Evolutionary conservation across 2,888 invertebrate genomes (phyloP), one percentile per base, ranked within the genome.

Genomic region (Lasioglossum malachurum): DNA sequence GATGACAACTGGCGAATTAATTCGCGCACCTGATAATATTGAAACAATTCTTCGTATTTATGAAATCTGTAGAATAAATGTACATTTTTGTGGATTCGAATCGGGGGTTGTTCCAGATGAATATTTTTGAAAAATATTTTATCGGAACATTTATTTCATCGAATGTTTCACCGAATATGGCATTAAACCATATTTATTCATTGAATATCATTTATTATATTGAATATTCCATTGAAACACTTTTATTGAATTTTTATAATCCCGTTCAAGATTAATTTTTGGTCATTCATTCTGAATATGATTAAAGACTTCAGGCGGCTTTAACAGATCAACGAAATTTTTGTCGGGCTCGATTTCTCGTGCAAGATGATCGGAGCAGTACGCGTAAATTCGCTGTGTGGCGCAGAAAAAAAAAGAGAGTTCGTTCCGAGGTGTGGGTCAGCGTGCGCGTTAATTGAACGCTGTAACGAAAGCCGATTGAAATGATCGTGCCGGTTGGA

Each of bases 361-460:
- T 44, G 8, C 2, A 19, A 2, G 23, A 49, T 49, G 49, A 49
- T 23, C 49, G 19, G 23, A 49, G 23, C 10, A 10, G 53, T 53
- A 53, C 23, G 23, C 16, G 8, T 53, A 53, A 53, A 23, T 23
- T 53, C 53, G 23, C 16, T 16, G 49, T 49, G 19, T 49, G 7
- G 49, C 49, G 49, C 0, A 49, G 23, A n/a, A 53, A 57, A 57
- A 57, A 8, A 57, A 8, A n/a, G 4, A n/a, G 4, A 57, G 10
- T 57, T 57, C 12, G 57, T n/a, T n/a, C n/a, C n/a, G n/a, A n/a
- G 41, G 10, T 12, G 38, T 5, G 12, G 38, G 71, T 41, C 71
- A 41, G 41, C 71, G 41, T 10, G 71, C 71, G 71, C 71, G 71
- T 71, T 71, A 71, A 41, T 41, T 71, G 71, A 71, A 71, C 12